phyloP scores from a whole-genome alignment of 30 jellyfish, hydroid and myxozoan genomes.

The Turritopsis dohrnii region DNA sequence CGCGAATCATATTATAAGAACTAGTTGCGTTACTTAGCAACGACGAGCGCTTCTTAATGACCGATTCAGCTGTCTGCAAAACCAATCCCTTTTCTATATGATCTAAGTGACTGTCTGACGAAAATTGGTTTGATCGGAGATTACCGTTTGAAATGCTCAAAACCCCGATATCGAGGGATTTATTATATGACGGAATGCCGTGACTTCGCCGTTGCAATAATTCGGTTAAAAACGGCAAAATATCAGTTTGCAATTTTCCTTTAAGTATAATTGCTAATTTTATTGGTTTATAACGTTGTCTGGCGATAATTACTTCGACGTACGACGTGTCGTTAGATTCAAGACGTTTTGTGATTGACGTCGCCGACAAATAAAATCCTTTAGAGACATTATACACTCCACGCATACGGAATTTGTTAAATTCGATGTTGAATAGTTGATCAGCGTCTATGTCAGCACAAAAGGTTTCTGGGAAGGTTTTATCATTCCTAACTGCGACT shows the following conservation, averaged over 20 bases:
- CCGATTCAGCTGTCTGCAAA: constrained; percentile 16
- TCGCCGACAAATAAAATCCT: constrained; percentile 26
- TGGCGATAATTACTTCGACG: constrained; percentile 7
- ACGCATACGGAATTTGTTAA: background rate
- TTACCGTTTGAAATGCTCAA: constrained; percentile 21
- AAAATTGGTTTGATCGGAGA: background rate
- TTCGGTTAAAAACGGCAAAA: constrained; percentile 11
- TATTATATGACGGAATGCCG: background rate
- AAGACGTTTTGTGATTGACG: background rate
- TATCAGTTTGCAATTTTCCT: constrained; percentile 15
- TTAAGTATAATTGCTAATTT: constrained; percentile 15
- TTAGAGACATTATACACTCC: constrained; percentile 4
- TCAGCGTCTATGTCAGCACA: background rate
- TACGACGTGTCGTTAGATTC: background rate
- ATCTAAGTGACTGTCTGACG: background rate
- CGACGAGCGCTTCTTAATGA: background rate
- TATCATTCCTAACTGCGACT: background rate
- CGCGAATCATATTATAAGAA: background rate
- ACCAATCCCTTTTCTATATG: constrained; percentile 9
- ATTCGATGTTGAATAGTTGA: background rate
- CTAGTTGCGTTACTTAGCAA: background rate
- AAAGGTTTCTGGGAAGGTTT: background rate
- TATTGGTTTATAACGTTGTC: constrained; percentile 18
- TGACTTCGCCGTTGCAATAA: background rate
- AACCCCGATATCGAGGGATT: constrained; percentile 1